phyloP scores from a whole-genome alignment of 2,797 vertebrate genomes.

The Vireo griseus region DNA sequence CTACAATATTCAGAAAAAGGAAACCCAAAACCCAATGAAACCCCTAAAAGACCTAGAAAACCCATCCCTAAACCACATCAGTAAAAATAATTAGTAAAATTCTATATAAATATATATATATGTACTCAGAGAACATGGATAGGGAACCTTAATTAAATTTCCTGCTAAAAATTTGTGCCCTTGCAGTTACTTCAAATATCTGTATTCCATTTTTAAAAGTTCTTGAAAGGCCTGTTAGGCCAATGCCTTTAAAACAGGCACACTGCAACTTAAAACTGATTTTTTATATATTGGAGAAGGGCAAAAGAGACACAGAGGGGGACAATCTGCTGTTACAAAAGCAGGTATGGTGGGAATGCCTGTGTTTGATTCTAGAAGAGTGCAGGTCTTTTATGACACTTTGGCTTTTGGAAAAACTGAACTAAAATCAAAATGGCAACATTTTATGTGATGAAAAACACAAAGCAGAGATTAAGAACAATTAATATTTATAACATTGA shows the following conservation, averaged over 20 bases:
- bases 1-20: neutral
- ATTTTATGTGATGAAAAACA: neutral
- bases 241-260: neutral
- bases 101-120: neutral
- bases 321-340: neutral
- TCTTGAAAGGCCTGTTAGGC: neutral
- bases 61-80: neutral
- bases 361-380: neutral
- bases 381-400: neutral
- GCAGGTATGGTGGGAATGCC: accelerated
- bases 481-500: neutral
- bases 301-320: neutral
- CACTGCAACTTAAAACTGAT: neutral
- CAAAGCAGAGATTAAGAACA: neutral
- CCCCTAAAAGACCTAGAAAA: accelerated
- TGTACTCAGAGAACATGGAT: neutral
- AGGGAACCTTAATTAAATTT: neutral
- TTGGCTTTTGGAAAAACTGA: neutral
- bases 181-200: neutral
- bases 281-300: neutral
- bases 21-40: neutral
- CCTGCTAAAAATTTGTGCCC: accelerated
- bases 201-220: neutral
- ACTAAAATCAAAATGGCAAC: neutral
- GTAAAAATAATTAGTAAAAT: neutral